Conservation (phyloP, 1,140 invertebrate genomes). For the Trichoplusia ni region DNA sequence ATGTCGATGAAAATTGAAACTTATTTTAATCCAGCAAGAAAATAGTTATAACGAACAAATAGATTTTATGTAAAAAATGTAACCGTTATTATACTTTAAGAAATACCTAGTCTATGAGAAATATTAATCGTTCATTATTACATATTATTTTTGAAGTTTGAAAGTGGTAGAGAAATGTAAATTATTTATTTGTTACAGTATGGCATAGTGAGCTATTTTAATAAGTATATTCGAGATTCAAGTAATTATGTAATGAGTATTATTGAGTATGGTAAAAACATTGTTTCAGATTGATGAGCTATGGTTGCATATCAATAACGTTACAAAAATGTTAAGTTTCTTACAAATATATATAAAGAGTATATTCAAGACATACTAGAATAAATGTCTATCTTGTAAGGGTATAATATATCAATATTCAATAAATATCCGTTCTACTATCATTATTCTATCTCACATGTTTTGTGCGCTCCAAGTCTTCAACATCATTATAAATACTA, state of each 20-base stretch:
- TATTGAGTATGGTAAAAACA: conserved; percentile 1
- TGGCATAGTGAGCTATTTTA: no score
- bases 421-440: conserved; percentile 59
- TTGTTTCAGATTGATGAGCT: not conserved
- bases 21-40: no score
- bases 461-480: conserved; percentile 77
- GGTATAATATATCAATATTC: conserved; percentile 51
- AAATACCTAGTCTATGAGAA: no score
- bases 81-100: no score
- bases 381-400: conserved; percentile 11
- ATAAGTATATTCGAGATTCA: no score
- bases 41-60: no score
- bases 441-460: conserved; percentile 70
- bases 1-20: no score
- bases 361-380: conserved; percentile 18
- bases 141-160: no score
- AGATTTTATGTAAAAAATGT: no score
- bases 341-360: conserved; percentile 22
- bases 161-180: no score
- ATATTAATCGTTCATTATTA: no score
- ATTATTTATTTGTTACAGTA: no score
- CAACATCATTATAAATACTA: conserved; percentile 63
- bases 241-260: not conserved
- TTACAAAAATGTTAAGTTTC: conserved; percentile 7
- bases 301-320: not conserved